Conservation (phyloP, 2,113 vertebrate genomes). For the Zapornia atra region DNA sequence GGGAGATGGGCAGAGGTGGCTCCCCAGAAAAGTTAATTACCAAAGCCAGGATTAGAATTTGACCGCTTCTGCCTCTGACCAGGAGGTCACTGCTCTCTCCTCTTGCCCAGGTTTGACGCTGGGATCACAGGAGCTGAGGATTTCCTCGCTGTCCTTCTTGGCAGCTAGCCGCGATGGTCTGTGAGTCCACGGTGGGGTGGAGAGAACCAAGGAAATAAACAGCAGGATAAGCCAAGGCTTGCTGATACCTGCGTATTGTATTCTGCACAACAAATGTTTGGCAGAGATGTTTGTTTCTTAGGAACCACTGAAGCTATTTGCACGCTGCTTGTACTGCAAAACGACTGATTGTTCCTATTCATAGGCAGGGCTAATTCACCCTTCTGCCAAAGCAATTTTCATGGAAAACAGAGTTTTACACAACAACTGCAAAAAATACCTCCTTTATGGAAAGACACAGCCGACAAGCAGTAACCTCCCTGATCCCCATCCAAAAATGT, state of each 20-base stretch:
- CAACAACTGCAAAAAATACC: background rate
- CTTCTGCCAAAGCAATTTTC: background rate
- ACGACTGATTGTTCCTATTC: background rate
- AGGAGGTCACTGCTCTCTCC: background rate
- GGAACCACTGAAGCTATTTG: slow-evolving; percentile 2
- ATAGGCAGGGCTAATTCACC: background rate
- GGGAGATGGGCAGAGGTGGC: background rate
- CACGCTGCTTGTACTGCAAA: background rate
- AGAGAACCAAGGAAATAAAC: background rate
- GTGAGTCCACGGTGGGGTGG: background rate
- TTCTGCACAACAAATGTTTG: background rate
- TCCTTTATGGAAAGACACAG: background rate
- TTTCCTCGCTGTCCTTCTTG: background rate
- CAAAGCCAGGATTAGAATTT: background rate
- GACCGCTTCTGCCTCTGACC: background rate
- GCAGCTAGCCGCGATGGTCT: background rate
- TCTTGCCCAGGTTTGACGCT: background rate
- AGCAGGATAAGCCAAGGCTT: background rate
- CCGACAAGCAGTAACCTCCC: background rate
- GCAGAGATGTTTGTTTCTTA: background rate
- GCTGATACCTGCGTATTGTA: background rate
- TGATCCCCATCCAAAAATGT: background rate
- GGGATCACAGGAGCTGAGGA: background rate
- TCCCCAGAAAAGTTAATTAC: background rate
- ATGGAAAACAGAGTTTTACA: background rate